Evolutionary conservation across 2,888 invertebrate species (phyloP).

Genomic region (Deilephila elpenor): DNA sequence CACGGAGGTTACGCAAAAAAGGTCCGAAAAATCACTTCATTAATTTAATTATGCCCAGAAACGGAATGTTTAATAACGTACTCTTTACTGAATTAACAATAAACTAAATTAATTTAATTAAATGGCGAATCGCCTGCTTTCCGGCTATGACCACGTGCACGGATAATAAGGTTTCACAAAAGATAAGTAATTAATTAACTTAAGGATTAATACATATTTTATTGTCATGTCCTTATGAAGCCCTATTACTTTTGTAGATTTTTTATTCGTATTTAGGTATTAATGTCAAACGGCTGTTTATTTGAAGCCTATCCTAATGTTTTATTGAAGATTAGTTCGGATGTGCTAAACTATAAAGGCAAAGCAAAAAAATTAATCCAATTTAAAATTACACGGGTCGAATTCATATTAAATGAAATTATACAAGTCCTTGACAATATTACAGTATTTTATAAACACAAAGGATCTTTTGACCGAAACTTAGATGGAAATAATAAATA

Average conservation of each 20-base stretch:
- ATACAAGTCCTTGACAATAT: no score
- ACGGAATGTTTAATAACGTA: slow-evolving; percentile 17
- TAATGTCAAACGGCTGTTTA: no score
- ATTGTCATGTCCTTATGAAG: neutral
- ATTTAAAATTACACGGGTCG: no score
- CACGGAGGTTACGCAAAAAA: slow-evolving; percentile 3
- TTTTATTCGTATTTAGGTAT: no score
- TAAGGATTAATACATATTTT: neutral
- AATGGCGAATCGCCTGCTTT: neutral
- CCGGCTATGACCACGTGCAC: neutral
- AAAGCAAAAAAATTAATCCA: no score
- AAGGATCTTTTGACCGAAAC: no score
- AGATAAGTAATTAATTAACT: neutral
- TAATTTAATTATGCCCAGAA: slow-evolving; percentile 28
- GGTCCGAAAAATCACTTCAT: slow-evolving; percentile 20
- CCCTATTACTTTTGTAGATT: neutral
- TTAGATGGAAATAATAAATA: neutral
- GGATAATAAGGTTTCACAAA: neutral
- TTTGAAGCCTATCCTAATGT: no score
- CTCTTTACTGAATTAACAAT: slow-evolving; percentile 29
- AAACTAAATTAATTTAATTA: slow-evolving; percentile 17
- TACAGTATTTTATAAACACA: no score
- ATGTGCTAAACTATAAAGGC: no score
- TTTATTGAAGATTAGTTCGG: no score
- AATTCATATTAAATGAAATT: no score